Conservation (phyloP, 2,113 vertebrate species). For the Catharus fuscescens region DNA sequence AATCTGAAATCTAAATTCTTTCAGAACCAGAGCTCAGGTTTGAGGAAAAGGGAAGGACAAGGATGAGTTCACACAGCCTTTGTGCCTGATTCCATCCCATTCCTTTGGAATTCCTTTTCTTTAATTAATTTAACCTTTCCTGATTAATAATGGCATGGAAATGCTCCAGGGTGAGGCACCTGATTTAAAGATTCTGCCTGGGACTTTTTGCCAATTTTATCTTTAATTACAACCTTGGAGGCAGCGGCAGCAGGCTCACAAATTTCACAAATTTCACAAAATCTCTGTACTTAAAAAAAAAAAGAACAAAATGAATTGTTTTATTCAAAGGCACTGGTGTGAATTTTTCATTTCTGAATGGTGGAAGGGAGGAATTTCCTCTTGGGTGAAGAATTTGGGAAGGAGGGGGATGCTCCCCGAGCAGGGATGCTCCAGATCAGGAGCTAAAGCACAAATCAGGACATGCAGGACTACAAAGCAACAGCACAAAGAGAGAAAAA, state of each 20-base stretch:
- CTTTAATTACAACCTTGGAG: background rate
- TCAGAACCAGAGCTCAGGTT: background rate
- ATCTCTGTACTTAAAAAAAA: background rate
- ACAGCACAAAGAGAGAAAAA: background rate
- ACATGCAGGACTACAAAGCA: background rate
- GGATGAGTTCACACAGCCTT: rapidly evolving
- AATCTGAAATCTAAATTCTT: too few species aligned
- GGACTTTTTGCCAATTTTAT: background rate
- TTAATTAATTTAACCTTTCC: background rate
- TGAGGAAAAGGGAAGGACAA: background rate
- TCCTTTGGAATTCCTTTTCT: background rate
- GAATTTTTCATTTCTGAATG: background rate
- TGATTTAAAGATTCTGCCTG: background rate
- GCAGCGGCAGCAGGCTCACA: background rate
- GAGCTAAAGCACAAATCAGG: background rate
- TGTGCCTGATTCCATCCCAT: background rate
- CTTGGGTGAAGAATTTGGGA: background rate
- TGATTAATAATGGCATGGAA: background rate
- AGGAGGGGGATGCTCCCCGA: background rate
- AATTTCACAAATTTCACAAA: background rate
- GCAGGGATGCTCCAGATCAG: too few species aligned
- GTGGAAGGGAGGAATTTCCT: background rate
- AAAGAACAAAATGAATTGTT: background rate
- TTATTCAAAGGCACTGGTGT: background rate
- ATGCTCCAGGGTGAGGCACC: background rate